Conservation (phyloP, 2,797 vertebrate species). For the Lacerta agilis region DNA sequence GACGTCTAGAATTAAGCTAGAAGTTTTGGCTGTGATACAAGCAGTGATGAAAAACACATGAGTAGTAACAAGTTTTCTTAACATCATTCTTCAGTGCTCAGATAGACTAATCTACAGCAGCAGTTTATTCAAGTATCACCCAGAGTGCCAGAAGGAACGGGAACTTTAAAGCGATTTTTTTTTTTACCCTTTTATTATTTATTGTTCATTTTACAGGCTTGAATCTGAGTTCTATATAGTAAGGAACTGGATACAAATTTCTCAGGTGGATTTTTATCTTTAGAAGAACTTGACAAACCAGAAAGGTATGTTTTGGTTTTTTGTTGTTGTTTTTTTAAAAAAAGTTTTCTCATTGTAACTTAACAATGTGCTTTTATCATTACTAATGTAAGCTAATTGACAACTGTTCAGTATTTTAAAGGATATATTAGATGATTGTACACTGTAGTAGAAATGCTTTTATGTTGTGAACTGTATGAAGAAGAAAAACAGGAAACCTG, state of each 20-base stretch:
- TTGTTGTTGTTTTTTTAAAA: background rate
- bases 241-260: constrained; percentile 65
- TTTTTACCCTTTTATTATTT: constrained; percentile 46
- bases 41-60: constrained; percentile 94
- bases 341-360: constrained; percentile 48
- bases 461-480: constrained; percentile 27
- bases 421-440: constrained; percentile 11
- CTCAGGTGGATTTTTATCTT: constrained; percentile 75
- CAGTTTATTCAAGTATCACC: constrained; percentile 83
- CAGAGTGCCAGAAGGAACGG: constrained; percentile 81
- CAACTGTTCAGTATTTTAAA: constrained; percentile 13
- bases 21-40: constrained; percentile 88
- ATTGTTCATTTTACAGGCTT: constrained; percentile 55
- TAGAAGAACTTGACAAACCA: constrained; percentile 66
- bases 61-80: constrained; percentile 86
- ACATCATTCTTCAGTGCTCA: constrained; percentile 83
- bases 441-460: constrained; percentile 52
- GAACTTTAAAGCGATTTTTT: constrained; percentile 70
- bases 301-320: constrained; percentile 75
- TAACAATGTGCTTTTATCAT: constrained; percentile 24
- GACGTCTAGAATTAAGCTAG: constrained; percentile 85
- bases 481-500: background rate
- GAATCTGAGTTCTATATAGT: constrained; percentile 27
- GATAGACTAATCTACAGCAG: constrained; percentile 85
- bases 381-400: constrained; percentile 6